Percentiles rank a stretch among this genome's conserved stretches.
These are phyloP conservation scores for Dasysyrphus albostriatus DNA, from an alignment of 2,888 invertebrate species.

Conservation along the genomic window DNA sequence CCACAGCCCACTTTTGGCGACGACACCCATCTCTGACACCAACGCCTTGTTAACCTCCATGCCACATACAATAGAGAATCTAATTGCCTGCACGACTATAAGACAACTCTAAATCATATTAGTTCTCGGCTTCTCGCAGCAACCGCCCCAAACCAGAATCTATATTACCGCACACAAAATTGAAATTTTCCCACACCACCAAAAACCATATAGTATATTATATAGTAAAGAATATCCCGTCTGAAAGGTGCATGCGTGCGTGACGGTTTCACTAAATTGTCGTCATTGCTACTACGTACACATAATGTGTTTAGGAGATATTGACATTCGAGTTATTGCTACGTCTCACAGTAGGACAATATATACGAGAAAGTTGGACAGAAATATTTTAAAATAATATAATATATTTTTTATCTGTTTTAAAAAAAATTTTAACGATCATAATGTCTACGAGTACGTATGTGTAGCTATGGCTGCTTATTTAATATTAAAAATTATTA, in stretches of 20 bases:
- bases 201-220: neutral
- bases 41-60: slow-evolving; percentile 38
- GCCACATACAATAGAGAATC: slow-evolving; percentile 39
- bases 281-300: neutral
- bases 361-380: neutral
- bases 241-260: slow-evolving; percentile 48
- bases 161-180: neutral
- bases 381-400: neutral
- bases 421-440: too few species aligned
- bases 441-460: too few species aligned
- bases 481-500: too few species aligned
- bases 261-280: slow-evolving; percentile 25
- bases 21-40: slow-evolving; percentile 5
- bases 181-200: slow-evolving; percentile 45
- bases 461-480: too few species aligned
- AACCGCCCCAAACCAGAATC: slow-evolving; percentile 12
- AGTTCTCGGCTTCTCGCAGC: slow-evolving; percentile 1
- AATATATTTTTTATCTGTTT: too few species aligned
- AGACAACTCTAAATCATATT: slow-evolving; percentile 23
- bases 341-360: slow-evolving; percentile 9
- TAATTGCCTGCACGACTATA: slow-evolving; percentile 50
- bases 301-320: neutral
- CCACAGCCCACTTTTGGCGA: slow-evolving; percentile 34
- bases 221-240: neutral
- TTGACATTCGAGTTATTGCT: slow-evolving; percentile 35